phyloP scores from a whole-genome alignment of 2,888 invertebrate genomes.

The Gibbula magus region DNA sequence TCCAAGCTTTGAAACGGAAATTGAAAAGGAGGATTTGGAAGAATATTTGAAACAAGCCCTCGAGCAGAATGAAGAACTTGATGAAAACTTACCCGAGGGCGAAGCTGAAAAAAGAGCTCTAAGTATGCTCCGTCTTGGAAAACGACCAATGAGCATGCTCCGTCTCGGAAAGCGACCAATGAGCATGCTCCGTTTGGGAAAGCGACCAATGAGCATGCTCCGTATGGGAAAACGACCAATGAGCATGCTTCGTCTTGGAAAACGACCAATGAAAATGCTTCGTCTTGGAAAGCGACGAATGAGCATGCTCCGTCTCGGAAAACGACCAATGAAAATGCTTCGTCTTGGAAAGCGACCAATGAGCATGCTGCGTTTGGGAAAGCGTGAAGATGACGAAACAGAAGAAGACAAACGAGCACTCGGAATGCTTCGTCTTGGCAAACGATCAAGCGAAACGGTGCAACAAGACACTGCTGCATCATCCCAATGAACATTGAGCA shows the following conservation, averaged over 20 bases:
- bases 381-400: conserved; percentile 41
- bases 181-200: conserved; percentile 44
- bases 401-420: conserved; percentile 45
- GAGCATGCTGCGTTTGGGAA: conserved; percentile 62
- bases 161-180: conserved; percentile 34
- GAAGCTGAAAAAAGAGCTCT: conserved; percentile 60
- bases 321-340: conserved; percentile 61
- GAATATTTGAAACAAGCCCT: not conserved
- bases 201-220: conserved; percentile 64
- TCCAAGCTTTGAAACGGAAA: not conserved
- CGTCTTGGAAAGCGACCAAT: conserved; percentile 65
- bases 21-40: not conserved
- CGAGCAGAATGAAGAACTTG: not conserved
- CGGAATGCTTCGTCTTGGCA: conserved; percentile 25
- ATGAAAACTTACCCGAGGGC: conserved; percentile 13
- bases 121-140: conserved; percentile 59
- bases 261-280: conserved; percentile 44
- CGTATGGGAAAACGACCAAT: conserved; percentile 67
- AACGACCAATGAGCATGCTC: conserved; percentile 38
- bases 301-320: conserved; percentile 45
- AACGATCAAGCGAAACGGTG: not conserved
- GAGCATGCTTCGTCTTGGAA: conserved; percentile 63
- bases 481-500: not conserved
- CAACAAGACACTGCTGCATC: not conserved
- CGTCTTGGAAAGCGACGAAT: conserved; percentile 40